Evolutionary conservation across 2,113 vertebrate species (phyloP).

Genomic region (Catharus bicknelli): DNA sequence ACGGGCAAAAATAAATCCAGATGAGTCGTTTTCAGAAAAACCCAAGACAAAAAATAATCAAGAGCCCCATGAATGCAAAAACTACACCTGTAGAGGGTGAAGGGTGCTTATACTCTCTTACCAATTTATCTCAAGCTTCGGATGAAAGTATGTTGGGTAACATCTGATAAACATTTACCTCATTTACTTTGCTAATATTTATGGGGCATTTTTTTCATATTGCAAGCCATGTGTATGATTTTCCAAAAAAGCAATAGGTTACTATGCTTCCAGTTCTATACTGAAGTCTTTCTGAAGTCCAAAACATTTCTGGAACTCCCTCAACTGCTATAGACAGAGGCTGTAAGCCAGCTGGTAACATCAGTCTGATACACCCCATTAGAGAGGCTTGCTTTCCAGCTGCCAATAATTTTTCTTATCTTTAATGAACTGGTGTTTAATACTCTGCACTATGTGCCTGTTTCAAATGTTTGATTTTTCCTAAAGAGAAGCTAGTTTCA

Average conservation of each 20-base stretch:
- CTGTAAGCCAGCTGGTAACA: not conserved
- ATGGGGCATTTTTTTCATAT: rapidly evolving
- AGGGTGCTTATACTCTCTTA: not conserved
- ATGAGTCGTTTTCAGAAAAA: not conserved
- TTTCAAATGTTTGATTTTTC: not conserved
- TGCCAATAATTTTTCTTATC: not conserved
- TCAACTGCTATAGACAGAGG: not conserved
- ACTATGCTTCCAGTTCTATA: not conserved
- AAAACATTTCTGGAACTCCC: not conserved
- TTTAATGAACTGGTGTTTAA: not conserved
- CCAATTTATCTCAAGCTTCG: not conserved
- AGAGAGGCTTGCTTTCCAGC: not conserved
- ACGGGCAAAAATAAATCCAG: not conserved
- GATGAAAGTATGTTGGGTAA: not conserved
- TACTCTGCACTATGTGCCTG: not conserved
- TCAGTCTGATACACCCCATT: not conserved
- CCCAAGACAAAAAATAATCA: rapidly evolving
- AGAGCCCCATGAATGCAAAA: not conserved
- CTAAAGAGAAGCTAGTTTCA: not conserved
- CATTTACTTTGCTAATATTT: not conserved
- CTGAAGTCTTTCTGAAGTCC: not conserved
- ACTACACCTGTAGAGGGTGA: not conserved
- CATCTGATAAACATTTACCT: not conserved
- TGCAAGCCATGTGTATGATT: not conserved
- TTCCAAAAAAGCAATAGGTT: not conserved